Base-by-base conservation (phyloP, 2,888 invertebrate species). In the Apantesis nais region DNA sequence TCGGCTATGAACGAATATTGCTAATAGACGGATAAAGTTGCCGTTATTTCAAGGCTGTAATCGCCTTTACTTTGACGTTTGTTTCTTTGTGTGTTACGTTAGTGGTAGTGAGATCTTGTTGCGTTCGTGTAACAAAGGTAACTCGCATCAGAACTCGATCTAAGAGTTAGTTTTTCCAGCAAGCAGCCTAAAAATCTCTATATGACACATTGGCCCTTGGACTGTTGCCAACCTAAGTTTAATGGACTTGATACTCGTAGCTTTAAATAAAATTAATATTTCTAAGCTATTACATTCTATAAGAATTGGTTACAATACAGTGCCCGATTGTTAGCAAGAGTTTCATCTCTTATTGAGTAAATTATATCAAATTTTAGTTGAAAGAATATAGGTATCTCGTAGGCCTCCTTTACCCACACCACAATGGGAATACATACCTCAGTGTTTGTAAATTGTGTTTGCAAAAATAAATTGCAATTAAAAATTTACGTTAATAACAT, bases 21-120 rank as follows among this genome's bases (percentile, higher is more conserved):
- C 75, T 74, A 79, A 82, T 81, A 80, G 80, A 74, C 74, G 82
- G 74, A 74, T 80, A 81, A 80, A 79, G 74, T 80, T 81, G 75
- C 80, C 73, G 70, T 74, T 81, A 79, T 80, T 80, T 74, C 65
- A 77, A 76, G 75, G 66, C 74, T 77, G 64, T 79, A 79, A 74
- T 80, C 74, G 73, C 65, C 70, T 79, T 77, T 77, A 77, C 82
- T 80, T 79, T 79, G 75, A 41, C 60, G 22, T 71, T 67, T 62
- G 58, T 67, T 58, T 63, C 71, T 55, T 65, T 71, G 61, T 63
- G 55, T 58, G 29, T 63, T 70, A 62, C 41, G 61, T 48, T 34
- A 60, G 34, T 48, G 61, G 58, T 58, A 34, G 22, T 25, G 25
- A 29, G 44, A 60, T 37, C 29, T 5, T 55, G 62, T 62, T 68